A percentile compares a stretch with the other conserved stretches of the same genome.
These are phyloP conservation scores for Digitonthophagus gazella DNA, from an alignment of 2,888 invertebrate genomes.

Conservation along the genomic window DNA sequence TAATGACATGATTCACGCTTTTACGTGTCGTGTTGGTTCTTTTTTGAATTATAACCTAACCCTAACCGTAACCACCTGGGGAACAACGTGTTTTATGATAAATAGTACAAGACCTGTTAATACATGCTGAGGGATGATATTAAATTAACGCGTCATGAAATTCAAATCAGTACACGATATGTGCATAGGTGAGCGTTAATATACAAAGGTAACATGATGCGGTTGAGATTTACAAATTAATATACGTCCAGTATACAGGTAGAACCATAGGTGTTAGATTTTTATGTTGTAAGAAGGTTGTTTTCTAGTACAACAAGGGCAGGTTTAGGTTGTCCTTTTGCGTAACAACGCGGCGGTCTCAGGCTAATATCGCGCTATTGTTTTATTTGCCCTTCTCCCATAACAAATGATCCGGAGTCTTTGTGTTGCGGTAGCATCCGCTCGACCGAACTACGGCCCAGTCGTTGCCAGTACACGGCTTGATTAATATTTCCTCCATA, in stretches of 20 bases:
- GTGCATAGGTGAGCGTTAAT: neutral
- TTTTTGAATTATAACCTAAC: too few relatives aligned
- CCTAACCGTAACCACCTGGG: neutral
- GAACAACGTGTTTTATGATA: neutral
- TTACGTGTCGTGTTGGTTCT: too few relatives aligned
- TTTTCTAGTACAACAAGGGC: neutral
- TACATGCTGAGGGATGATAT: neutral
- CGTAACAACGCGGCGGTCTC: neutral
- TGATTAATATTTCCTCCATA: slow-evolving; percentile 18
- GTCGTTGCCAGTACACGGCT: neutral
- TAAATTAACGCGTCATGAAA: neutral
- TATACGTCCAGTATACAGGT: too few relatives aligned
- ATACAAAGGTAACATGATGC: too few relatives aligned
- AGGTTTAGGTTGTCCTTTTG: neutral
- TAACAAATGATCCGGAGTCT: slow-evolving; percentile 14
- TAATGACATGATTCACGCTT: neutral
- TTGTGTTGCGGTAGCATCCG: neutral
- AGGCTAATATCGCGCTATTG: slow-evolving; percentile 7
- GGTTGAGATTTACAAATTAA: too few relatives aligned
- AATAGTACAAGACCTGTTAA: neutral
- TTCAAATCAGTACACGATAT: neutral
- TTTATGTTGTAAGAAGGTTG: neutral
- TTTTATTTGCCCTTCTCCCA: slow-evolving; percentile 7
- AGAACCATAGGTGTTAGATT: too few relatives aligned
- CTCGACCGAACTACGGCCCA: neutral